These are phyloP conservation scores for Microcebus griseorufus DNA, from an alignment of 2,113 vertebrate genomes.

Conservation along the genomic window DNA sequence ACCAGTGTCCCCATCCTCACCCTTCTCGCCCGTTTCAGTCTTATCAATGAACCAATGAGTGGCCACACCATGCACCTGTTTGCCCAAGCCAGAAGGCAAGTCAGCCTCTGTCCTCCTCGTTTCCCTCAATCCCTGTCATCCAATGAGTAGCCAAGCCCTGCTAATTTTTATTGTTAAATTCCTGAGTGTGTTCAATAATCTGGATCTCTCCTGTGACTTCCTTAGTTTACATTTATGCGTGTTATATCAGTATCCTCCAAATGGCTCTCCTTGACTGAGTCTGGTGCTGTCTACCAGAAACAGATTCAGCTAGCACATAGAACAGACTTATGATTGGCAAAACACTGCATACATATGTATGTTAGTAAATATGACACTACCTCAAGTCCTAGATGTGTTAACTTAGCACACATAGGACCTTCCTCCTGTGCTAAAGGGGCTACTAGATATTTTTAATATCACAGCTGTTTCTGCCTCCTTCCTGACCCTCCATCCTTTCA, in stretches of 20 bases:
- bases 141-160: neutral
- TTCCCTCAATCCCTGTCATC: neutral
- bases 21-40: neutral
- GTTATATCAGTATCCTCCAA: neutral
- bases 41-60: neutral
- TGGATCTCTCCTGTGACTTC: neutral
- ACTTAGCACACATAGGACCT: neutral
- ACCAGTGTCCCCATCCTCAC: neutral
- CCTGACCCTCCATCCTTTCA: neutral
- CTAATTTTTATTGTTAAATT: neutral
- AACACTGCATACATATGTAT: neutral
- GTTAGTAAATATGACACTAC: neutral
- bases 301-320: neutral
- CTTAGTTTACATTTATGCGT: neutral
- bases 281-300: neutral
- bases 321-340: neutral
- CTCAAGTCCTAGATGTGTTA: neutral
- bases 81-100: neutral
- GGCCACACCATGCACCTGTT: neutral
- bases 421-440: neutral
- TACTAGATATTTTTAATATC: neutral
- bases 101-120: fast-evolving
- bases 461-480: neutral
- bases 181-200: neutral
- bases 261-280: neutral